Conservation (phyloP, 1,140 invertebrate genomes). For the Arctopsyche grandis region DNA sequence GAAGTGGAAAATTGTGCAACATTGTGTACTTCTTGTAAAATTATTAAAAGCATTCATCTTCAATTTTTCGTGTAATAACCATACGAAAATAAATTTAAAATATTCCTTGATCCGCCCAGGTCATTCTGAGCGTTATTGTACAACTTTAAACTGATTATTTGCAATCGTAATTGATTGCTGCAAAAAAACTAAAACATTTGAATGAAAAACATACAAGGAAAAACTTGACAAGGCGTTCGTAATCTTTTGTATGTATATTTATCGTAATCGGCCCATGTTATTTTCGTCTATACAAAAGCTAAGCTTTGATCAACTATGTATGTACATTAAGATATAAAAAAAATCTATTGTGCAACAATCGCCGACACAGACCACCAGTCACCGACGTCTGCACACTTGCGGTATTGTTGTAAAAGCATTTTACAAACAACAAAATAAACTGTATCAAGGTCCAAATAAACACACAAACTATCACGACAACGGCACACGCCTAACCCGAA, state of each 20-base stretch:
- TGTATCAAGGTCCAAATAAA: conserved; percentile 19
- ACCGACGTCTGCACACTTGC: neutral
- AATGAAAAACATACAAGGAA: neutral
- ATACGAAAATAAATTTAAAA: no score
- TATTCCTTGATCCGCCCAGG: no score
- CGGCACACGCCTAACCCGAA: neutral
- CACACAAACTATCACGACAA: neutral
- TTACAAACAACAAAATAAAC: conserved; percentile 4
- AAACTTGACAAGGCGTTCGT: neutral
- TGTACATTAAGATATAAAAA: neutral
- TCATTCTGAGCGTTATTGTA: no score
- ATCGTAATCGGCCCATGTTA: neutral
- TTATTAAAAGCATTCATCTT: no score
- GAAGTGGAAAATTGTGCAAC: no score
- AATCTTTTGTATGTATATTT: neutral
- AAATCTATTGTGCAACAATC: neutral
- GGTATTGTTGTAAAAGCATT: neutral
- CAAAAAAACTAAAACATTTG: neutral
- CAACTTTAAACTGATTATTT: no score
- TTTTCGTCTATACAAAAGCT: neutral
- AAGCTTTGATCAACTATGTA: neutral
- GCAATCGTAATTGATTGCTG: neutral
- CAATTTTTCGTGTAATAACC: no score
- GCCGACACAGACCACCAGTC: conserved; percentile 3
- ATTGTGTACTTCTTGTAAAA: no score